Conservation (phyloP, 2,888 invertebrate genomes). For the Fabriciana adippe region DNA sequence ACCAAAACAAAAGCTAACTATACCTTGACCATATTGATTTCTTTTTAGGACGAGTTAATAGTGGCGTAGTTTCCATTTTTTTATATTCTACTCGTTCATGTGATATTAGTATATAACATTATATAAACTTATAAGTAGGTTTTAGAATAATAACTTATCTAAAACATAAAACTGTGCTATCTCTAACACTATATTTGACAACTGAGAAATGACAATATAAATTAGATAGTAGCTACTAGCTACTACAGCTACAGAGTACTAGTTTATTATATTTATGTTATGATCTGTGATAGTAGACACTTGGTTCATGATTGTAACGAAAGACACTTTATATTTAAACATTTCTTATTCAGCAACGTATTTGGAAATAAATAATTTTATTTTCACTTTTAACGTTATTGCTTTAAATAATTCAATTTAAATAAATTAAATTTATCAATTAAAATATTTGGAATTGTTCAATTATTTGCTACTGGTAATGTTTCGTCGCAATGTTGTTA, state of each 20-base stretch:
- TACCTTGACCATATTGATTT: slow-evolving; percentile 78
- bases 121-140: slow-evolving; percentile 9
- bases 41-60: slow-evolving; percentile 65
- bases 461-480: not conserved
- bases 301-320: too few relatives aligned
- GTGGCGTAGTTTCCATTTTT: slow-evolving; percentile 73
- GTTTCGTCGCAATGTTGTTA: not conserved
- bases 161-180: slow-evolving; percentile 3
- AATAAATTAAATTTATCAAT: not conserved
- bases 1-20: slow-evolving; percentile 46
- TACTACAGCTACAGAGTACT: too few relatives aligned
- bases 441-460: not conserved
- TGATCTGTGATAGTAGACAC: too few relatives aligned
- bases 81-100: not conserved
- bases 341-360: too few relatives aligned
- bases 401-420: too few relatives aligned
- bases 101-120: slow-evolving; percentile 17
- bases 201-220: not conserved
- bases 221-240: too few relatives aligned
- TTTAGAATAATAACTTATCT: slow-evolving; percentile 4
- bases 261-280: too few relatives aligned
- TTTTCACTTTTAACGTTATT: too few relatives aligned
- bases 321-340: too few relatives aligned
- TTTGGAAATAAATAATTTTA: too few relatives aligned
- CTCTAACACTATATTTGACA: slow-evolving; percentile 13